Evolutionary conservation across 2,113 vertebrate species (phyloP).

Genomic region (Pycnonotus jocosus): DNA sequence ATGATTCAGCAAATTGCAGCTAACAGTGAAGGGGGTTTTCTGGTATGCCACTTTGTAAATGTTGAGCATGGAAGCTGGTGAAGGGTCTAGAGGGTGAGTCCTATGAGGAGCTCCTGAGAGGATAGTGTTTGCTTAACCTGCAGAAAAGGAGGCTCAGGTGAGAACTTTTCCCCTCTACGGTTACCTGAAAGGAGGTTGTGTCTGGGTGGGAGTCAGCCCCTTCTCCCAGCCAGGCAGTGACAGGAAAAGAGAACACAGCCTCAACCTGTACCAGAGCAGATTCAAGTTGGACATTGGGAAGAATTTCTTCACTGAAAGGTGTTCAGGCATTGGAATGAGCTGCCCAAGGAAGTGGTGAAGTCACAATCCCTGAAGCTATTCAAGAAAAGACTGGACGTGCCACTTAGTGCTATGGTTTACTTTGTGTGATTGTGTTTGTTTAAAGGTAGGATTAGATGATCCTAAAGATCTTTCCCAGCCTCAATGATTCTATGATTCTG

Average conservation of each 20-base stretch:
- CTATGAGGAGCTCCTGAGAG: accelerated
- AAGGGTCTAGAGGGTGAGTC: not conserved
- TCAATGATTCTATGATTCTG: not conserved
- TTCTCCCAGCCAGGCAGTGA: too few relatives aligned
- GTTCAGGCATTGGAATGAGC: not conserved
- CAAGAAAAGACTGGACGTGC: not conserved
- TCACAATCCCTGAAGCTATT: not conserved
- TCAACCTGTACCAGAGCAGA: not conserved
- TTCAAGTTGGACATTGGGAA: not conserved
- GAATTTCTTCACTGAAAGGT: not conserved
- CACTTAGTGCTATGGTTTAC: not conserved
- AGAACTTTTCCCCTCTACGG: not conserved
- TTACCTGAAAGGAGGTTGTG: not conserved
- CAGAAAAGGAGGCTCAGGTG: not conserved
- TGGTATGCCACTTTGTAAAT: not conserved
- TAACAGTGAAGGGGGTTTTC: not conserved
- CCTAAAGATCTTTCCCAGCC: not conserved
- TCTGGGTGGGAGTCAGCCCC: not conserved
- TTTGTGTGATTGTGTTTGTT: not conserved
- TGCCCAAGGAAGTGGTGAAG: not conserved
- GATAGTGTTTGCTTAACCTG: not conserved
- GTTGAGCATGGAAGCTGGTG: not conserved
- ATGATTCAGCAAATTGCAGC: not conserved
- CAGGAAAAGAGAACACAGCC: not conserved
- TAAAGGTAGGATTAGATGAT: accelerated